phyloP scores from a whole-genome alignment of 2,113 vertebrate species.

The Pteropus alecto region DNA sequence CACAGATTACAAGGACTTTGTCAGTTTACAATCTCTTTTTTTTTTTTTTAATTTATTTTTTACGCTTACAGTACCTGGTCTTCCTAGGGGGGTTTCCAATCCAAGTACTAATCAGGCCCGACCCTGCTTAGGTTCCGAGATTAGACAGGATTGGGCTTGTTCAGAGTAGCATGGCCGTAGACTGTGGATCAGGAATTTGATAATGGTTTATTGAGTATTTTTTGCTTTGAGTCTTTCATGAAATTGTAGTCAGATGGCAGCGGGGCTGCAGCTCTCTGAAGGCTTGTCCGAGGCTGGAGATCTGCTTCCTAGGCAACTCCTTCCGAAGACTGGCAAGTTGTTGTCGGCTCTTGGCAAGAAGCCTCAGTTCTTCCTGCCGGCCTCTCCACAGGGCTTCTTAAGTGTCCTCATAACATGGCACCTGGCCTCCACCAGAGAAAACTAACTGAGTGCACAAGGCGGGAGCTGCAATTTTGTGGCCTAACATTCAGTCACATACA shows the following conservation, averaged over 20 bases:
- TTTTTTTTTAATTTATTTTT: too few relatives aligned
- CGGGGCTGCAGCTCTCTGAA: background rate
- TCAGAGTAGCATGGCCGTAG: too few relatives aligned
- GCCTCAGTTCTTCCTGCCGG: background rate
- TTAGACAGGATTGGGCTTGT: too few relatives aligned
- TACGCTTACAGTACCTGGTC: too few relatives aligned
- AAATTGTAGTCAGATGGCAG: background rate
- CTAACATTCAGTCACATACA: background rate
- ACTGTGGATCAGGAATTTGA: background rate
- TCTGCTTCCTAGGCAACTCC: background rate
- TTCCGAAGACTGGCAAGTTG: background rate
- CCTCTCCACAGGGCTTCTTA: background rate
- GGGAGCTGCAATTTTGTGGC: background rate
- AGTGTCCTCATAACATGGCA: background rate
- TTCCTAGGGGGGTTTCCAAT: too few relatives aligned
- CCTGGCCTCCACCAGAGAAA: background rate
- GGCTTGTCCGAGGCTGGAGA: background rate
- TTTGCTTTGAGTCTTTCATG: background rate
- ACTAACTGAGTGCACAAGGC: background rate
- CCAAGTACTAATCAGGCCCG: too few relatives aligned
- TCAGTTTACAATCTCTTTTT: too few relatives aligned
- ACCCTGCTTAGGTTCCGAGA: too few relatives aligned
- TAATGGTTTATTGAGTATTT: background rate
- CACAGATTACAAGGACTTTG: too few relatives aligned
- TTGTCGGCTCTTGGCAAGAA: background rate